phyloP scores from a whole-genome alignment of 2,888 invertebrate genomes.

The Torymus texanus region DNA sequence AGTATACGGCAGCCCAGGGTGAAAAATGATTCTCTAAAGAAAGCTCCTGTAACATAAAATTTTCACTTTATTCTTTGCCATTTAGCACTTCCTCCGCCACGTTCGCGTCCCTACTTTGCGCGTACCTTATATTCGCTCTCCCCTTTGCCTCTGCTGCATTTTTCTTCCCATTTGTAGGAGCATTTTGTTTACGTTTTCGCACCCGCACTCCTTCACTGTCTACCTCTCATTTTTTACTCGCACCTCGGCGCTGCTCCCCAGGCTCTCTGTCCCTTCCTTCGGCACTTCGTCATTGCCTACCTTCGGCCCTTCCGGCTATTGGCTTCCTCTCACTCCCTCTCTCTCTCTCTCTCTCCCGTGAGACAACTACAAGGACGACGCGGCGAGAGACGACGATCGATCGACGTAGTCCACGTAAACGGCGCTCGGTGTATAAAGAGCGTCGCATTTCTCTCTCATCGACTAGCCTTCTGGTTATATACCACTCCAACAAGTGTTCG shows the following conservation, averaged over 20 bases:
- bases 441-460: constrained; percentile 51
- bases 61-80: no score
- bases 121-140: neutral
- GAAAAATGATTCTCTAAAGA: no score
- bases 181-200: constrained; percentile 40
- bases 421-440: constrained; percentile 36
- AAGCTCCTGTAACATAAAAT: no score
- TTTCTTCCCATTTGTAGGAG: constrained; percentile 37
- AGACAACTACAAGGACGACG: neutral
- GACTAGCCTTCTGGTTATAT: constrained; percentile 27
- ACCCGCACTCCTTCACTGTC: constrained; percentile 26
- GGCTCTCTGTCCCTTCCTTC: neutral
- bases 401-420: neutral
- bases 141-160: constrained; percentile 14
- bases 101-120: neutral
- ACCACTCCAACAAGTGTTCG: constrained; percentile 52
- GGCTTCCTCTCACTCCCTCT: constrained; percentile 4
- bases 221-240: constrained; percentile 42
- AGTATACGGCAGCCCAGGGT: no score
- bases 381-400: constrained; percentile 34
- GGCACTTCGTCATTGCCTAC: constrained; percentile 38
- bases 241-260: constrained; percentile 11
- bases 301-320: constrained; percentile 34
- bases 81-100: no score
- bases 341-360: neutral